These are phyloP conservation scores for Seriola aureovittata DNA, from an alignment of 2,113 vertebrate species.

Conservation along the genomic window DNA sequence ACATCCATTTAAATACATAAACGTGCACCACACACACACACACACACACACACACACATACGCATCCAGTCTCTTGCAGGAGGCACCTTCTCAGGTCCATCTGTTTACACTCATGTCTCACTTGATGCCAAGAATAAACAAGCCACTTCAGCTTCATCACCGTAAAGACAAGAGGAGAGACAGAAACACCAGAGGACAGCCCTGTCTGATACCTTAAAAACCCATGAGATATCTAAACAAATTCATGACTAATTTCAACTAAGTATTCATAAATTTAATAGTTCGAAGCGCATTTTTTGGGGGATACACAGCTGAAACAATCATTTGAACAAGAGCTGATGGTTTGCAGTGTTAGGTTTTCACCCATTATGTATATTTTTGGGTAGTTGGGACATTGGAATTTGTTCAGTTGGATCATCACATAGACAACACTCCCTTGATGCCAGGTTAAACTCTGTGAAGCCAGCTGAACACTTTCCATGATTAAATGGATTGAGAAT, in stretches of 20 bases:
- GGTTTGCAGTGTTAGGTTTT: constrained; percentile 29
- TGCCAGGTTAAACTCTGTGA: constrained; percentile 61
- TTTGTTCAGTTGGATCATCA: constrained; percentile 66
- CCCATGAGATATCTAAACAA: constrained; percentile 46
- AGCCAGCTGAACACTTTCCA: constrained; percentile 75
- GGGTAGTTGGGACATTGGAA: constrained; percentile 45
- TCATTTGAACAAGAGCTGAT: constrained; percentile 23
- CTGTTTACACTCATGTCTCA: constrained; percentile 54
- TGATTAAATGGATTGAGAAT: constrained; percentile 65
- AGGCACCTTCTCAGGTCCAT: constrained; percentile 47
- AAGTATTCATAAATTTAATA: constrained; percentile 18
- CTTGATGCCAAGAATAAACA: constrained; percentile 41
- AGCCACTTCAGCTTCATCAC: constrained; percentile 47
- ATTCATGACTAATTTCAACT: constrained; percentile 23
- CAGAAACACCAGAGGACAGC: constrained; percentile 15
- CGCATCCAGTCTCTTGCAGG: constrained; percentile 27
- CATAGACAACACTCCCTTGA: constrained; percentile 33
- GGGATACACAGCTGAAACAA: constrained; percentile 30
- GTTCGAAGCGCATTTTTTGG: constrained; percentile 25
- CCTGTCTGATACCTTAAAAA: constrained; percentile 18
- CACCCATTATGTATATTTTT: constrained; percentile 22
- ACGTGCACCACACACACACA: constrained; percentile 25
- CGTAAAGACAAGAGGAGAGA: constrained; percentile 22
- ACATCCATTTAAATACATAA: constrained; percentile 34
- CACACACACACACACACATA: constrained; percentile 21